Evolutionary conservation across 2,888 invertebrate genomes (phyloP).

Genomic region (Watsonalla binaria): DNA sequence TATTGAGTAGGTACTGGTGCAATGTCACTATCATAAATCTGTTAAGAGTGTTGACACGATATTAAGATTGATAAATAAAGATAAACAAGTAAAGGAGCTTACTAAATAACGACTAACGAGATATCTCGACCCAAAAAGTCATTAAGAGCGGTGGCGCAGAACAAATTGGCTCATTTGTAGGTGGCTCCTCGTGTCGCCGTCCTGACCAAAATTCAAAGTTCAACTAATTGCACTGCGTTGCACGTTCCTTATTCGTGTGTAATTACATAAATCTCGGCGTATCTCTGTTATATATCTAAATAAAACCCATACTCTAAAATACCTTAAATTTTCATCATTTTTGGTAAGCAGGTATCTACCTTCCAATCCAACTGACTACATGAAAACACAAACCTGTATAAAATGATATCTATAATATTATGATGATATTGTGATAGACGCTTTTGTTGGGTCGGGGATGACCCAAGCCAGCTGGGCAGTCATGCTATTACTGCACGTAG

Average conservation of each 20-base stretch:
- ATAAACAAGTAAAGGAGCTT: slow-evolving; percentile 17
- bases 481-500: no score
- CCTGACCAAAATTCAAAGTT: slow-evolving; percentile 29
- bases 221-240: slow-evolving; percentile 33
- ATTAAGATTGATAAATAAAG: slow-evolving; percentile 30
- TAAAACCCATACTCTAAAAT: background rate
- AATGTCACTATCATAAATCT: background rate
- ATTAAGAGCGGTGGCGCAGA: slow-evolving; percentile 37
- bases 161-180: slow-evolving; percentile 44
- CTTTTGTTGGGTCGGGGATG: no score
- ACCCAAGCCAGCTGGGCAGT: no score
- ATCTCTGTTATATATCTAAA: slow-evolving; percentile 11
- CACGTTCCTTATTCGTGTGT: slow-evolving; percentile 23
- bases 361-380: no score
- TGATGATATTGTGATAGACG: no score
- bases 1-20: no score
- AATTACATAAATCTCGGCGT: slow-evolving; percentile 25
- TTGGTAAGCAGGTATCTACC: no score
- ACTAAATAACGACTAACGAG: slow-evolving; percentile 34
- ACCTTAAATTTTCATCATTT: background rate
- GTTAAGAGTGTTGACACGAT: slow-evolving; percentile 13
- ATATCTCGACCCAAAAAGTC: slow-evolving; percentile 33
- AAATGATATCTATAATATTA: no score
- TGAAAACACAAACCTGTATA: no score
- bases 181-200: slow-evolving; percentile 18